These are phyloP conservation scores for Baccha elongata DNA, from an alignment of 2,888 invertebrate genomes.

Conservation along the genomic window DNA sequence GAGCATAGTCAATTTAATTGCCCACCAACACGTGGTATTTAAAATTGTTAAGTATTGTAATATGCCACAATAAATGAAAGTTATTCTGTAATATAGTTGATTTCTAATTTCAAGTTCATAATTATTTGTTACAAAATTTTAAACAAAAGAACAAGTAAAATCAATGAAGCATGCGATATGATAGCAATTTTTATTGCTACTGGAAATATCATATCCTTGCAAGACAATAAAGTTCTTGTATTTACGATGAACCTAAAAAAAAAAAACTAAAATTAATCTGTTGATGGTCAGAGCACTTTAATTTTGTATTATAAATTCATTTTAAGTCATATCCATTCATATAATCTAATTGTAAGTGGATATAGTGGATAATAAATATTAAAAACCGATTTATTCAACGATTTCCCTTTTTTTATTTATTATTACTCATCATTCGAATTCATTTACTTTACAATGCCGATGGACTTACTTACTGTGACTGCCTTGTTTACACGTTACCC, in stretches of 20 bases:
- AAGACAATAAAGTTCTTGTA: background rate
- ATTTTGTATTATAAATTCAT: background rate
- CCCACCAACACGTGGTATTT: background rate
- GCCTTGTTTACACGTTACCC: slow-evolving; percentile 1
- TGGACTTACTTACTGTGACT: background rate
- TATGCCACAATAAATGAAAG: background rate
- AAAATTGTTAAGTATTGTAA: background rate
- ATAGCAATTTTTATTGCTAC: too few relatives aligned
- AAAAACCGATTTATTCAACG: background rate
- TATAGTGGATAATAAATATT: slow-evolving; percentile 16
- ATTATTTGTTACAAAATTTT: slow-evolving; percentile 15
- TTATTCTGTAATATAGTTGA: background rate
- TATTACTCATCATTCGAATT: slow-evolving; percentile 12
- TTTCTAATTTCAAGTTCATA: slow-evolving; percentile 39
- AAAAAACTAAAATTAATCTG: background rate
- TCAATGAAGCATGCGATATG: slow-evolving; percentile 19
- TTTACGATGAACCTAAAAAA: background rate
- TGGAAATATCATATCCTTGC: background rate
- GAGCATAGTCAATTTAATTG: slow-evolving; percentile 28
- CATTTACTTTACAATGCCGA: too few relatives aligned
- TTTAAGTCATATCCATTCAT: slow-evolving; percentile 2
- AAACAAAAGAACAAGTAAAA: background rate
- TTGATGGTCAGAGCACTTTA: slow-evolving; percentile 8
- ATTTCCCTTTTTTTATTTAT: slow-evolving; percentile 11
- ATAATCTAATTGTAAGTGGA: slow-evolving; percentile 1